A percentile compares a stretch with the other conserved stretches of the same genome.
phyloP scores from a whole-genome alignment of 2,888 invertebrate species.

The Heliconius hortense region DNA sequence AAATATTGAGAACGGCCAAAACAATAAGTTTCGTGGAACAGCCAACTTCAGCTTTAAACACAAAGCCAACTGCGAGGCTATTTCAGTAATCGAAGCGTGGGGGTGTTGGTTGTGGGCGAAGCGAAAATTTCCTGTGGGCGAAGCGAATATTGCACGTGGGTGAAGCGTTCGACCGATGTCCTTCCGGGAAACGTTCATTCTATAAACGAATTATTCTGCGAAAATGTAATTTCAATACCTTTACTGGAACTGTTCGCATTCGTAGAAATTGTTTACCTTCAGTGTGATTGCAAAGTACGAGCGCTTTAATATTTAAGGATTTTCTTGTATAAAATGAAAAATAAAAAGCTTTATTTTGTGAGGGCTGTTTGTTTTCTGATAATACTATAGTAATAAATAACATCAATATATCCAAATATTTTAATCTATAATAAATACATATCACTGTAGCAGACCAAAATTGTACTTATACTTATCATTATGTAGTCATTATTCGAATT shows the following conservation, averaged over 20 bases:
- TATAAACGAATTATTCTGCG: conserved; percentile 13
- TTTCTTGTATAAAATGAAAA: background rate
- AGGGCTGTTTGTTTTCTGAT: background rate
- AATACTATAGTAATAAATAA: background rate
- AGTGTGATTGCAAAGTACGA: background rate
- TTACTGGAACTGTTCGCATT: conserved; percentile 6
- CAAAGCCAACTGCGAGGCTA: conserved; percentile 14
- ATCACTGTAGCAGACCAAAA: too few relatives aligned
- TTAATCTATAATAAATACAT: too few relatives aligned
- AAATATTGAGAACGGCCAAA: conserved; percentile 36
- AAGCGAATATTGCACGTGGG: conserved; percentile 14
- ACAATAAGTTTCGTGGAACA: conserved; percentile 35
- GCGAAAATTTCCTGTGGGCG: background rate
- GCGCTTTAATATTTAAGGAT: background rate
- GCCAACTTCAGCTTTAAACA: conserved; percentile 33
- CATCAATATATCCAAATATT: too few relatives aligned
- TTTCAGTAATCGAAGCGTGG: conserved; percentile 20
- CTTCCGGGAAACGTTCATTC: conserved; percentile 14
- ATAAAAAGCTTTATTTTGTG: background rate
- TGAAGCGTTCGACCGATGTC: conserved; percentile 2
- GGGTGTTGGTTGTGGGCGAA: background rate
- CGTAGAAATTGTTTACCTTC: conserved; percentile 13
- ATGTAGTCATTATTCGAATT: too few relatives aligned
- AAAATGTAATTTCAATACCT: conserved; percentile 16
- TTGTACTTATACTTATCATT: too few relatives aligned